Conservation (phyloP, 1,140 invertebrate genomes). For the Potamilus streckersoni region DNA sequence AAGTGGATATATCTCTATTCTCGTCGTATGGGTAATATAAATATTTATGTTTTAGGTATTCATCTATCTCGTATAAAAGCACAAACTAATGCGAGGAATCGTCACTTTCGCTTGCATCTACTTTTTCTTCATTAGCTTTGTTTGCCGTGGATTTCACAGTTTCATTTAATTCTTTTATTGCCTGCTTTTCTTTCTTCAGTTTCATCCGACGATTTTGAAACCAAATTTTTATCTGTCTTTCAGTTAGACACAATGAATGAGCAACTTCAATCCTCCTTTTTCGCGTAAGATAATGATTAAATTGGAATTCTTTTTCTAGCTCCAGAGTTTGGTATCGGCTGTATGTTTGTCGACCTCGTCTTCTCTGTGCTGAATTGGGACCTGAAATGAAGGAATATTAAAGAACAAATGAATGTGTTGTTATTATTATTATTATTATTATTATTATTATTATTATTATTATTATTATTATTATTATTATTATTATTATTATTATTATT, state of each 20-base stretch:
- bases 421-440: too few relatives aligned
- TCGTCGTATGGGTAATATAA: too few relatives aligned
- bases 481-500: too few relatives aligned
- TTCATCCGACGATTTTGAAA: conserved; percentile 98
- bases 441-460: too few relatives aligned
- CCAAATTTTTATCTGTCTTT: conserved; percentile 84
- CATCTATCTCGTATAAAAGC: too few relatives aligned
- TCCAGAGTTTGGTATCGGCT: conserved; percentile 85
- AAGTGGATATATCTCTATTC: too few relatives aligned
- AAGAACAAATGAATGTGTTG: conserved; percentile 14
- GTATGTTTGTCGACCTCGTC: conserved; percentile 95
- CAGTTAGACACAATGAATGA: conserved; percentile 86
- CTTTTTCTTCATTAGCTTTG: too few relatives aligned
- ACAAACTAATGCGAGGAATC: too few relatives aligned
- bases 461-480: too few relatives aligned
- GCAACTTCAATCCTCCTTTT: conserved; percentile 89
- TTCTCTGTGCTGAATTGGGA: conserved; percentile 93
- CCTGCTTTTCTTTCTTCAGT: conserved; percentile 90
- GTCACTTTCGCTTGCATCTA: too few relatives aligned
- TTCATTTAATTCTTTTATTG: conserved; percentile 34
- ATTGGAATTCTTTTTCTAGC: conserved; percentile 77
- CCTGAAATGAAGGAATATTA: conserved; percentile 81
- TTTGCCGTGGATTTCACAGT: neutral
- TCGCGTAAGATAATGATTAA: conserved; percentile 76
- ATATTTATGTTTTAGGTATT: too few relatives aligned